Percentiles rank a stretch among this genome's conserved stretches.
These are phyloP conservation scores for Isaurus tuberculatus DNA, from an alignment of 92 coral and sea anemone genomes.

Conservation along the genomic window DNA sequence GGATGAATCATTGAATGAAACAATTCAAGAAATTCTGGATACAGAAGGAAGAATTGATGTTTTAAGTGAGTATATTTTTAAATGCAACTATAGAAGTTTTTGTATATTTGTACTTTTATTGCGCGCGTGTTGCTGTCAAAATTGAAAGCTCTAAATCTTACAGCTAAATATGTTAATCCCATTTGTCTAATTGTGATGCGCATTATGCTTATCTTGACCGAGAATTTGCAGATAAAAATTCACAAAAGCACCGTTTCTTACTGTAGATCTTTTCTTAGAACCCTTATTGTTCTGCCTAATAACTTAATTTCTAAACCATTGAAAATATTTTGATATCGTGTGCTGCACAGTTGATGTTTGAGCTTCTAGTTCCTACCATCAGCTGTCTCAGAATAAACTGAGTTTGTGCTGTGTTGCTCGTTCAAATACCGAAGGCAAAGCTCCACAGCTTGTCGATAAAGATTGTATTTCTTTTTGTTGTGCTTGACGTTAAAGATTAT, in stretches of 20 bases:
- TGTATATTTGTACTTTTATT: not conserved
- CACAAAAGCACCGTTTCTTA: not conserved
- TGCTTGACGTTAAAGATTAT: no score
- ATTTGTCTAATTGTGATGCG: not conserved
- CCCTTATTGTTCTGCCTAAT: not conserved
- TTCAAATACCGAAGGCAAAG: no score
- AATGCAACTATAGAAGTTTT: not conserved
- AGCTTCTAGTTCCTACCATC: no score
- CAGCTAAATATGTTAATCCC: not conserved
- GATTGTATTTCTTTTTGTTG: no score
- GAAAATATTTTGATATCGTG: no score
- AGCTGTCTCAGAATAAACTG: no score
- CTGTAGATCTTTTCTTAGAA: not conserved
- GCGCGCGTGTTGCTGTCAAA: not conserved
- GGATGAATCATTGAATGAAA: conserved; percentile 80
- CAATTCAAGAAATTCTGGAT: conserved; percentile 73
- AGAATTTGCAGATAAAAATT: not conserved
- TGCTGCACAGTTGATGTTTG: no score
- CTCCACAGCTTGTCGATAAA: no score
- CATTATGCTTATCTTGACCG: not conserved
- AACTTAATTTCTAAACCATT: no score
- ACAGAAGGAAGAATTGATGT: conserved; percentile 84
- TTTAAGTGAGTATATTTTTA: conserved; percentile 66
- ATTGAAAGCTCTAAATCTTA: not conserved
- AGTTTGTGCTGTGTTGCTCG: no score